Percentiles rank a stretch among this genome's conserved stretches.
These are phyloP conservation scores for Nematolebias whitei DNA, from an alignment of 2,113 vertebrate genomes.

Conservation along the genomic window DNA sequence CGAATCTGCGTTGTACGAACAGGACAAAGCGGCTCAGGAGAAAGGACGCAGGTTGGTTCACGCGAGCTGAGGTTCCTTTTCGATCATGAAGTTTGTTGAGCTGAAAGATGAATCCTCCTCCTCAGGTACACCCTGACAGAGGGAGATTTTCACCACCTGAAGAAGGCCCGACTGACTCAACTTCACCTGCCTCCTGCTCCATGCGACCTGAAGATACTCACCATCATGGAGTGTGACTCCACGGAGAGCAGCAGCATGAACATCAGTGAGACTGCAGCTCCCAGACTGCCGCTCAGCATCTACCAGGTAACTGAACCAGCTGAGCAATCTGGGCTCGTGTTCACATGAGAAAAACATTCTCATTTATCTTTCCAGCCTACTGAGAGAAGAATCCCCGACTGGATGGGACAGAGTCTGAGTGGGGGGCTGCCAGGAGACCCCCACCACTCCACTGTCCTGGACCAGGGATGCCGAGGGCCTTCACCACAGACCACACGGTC, in stretches of 20 bases:
- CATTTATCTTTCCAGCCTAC: constrained; percentile 49
- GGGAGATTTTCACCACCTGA: constrained; percentile 96
- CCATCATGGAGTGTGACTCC: constrained; percentile 93
- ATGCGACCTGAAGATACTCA: constrained; percentile 90
- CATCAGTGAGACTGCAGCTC: constrained; percentile 68
- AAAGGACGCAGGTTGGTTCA: constrained; percentile 88
- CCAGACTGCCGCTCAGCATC: constrained; percentile 86
- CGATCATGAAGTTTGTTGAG: not conserved
- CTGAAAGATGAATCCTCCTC: not conserved
- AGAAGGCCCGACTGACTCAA: constrained; percentile 93
- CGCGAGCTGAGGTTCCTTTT: not conserved
- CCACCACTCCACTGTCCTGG: constrained; percentile 85
- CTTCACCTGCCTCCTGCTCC: constrained; percentile 82
- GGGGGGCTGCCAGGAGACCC: constrained; percentile 91
- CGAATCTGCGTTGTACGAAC: constrained; percentile 90
- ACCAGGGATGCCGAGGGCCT: constrained; percentile 74
- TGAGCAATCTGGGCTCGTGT: too few species aligned
- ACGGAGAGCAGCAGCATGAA: constrained; percentile 83
- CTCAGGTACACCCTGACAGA: constrained; percentile 94
- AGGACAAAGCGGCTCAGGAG: constrained; percentile 88
- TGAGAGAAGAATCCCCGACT: constrained; percentile 73
- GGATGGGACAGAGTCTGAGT: constrained; percentile 83
- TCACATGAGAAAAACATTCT: too few species aligned
- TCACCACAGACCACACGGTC: constrained; percentile 76
- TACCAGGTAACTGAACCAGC: constrained; percentile 83